Base-by-base conservation (phyloP, 2,888 invertebrate genomes). In the Macrophya annulata region DNA sequence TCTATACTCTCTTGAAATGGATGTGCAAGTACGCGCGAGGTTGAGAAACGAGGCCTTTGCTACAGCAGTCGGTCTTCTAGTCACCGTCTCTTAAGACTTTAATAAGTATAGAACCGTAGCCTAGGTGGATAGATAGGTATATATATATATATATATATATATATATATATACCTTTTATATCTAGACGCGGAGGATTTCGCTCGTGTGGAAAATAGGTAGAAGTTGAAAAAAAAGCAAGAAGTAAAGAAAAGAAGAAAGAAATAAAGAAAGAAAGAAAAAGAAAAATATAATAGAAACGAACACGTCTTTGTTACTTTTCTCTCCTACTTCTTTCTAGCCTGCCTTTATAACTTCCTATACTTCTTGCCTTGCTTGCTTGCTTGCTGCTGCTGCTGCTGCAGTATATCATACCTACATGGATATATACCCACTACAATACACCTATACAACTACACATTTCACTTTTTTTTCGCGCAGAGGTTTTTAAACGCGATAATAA, bases 401-500 rank as follows among this genome's bases (percentile, higher is more conserved):
- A 62, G 25, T 62, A 31, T 62, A 48, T 48, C 4, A 31, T 31
- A 31, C 8, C 6, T n/a, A 55, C 55, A 55, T 6, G 55, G 51
- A 31, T 31, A 31, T 51, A 51, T 51, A 51, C 17, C 51, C 5
- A 17, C 51, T 51, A 55, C 55, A 8, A 31, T n/a, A n/a, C n/a
- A 31, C 31, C 31, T 31, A 31, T 55, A n/a, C n/a, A n/a, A 55
- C 55, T 55, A 55, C 6, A 55, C n/a, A n/a, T 8, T 55, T 55
- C n/a, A 1, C 55, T 17, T 8, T n/a, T 55, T 55, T 55, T 55
- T 8, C 55, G n/a, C 55, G 55, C 55, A 55, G 55, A n/a, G 55
- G 55, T 55, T 55, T 55, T 55, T 55, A 55, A 55, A 55, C 55
- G 55, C n/a, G n/a, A 31, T 62, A 62, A 62, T 62, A 31, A 31